These are phyloP conservation scores for Thunnus maccoyii DNA, from an alignment of 2,113 vertebrate species.

Conservation along the genomic window DNA sequence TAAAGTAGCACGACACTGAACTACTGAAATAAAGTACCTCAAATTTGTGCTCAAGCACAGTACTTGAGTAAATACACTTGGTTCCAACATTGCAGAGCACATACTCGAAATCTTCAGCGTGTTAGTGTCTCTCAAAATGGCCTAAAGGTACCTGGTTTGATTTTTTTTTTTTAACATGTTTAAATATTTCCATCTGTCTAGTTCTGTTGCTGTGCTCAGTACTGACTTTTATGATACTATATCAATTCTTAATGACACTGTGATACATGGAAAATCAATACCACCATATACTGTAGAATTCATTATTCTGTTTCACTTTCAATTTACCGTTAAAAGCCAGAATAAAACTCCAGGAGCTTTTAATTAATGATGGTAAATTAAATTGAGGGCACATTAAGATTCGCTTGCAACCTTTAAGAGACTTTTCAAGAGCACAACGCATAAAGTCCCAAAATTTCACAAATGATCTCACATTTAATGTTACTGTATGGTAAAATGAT, in stretches of 20 bases:
- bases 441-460: no score
- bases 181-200: neutral
- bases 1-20: neutral
- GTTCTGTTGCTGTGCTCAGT: neutral
- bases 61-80: neutral
- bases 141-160: no score
- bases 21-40: neutral
- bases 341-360: conserved; percentile 6
- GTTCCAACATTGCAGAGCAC: neutral
- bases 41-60: no score
- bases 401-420: neutral
- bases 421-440: conserved; percentile 6
- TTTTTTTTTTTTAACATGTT: neutral
- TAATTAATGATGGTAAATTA: conserved; percentile 25
- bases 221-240: neutral
- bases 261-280: conserved; percentile 54
- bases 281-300: neutral
- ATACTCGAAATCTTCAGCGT: no score
- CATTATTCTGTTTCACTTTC: conserved; percentile 29
- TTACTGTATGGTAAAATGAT: neutral
- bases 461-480: neutral
- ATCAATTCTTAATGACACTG: conserved; percentile 27
- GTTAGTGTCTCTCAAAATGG: no score
- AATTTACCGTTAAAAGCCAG: conserved; percentile 28
- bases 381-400: conserved; percentile 5